Evolutionary conservation across 2,113 vertebrate species (phyloP).

Genomic region (Numenius arquata): DNA sequence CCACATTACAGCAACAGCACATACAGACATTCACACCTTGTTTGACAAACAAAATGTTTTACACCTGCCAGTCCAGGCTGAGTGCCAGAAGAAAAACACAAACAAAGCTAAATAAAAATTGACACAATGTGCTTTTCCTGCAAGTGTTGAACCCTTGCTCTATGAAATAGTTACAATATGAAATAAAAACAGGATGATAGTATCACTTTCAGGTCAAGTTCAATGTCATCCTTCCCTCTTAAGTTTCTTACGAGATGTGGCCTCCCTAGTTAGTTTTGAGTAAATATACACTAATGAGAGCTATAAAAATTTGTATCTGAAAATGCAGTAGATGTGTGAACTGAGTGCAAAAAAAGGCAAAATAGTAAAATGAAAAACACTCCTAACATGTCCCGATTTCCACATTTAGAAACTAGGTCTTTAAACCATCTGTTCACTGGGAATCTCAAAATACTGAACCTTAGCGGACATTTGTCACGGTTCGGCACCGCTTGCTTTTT

Average conservation of each 20-base stretch:
- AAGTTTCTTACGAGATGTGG: background rate
- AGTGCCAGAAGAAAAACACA: background rate
- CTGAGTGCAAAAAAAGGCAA: background rate
- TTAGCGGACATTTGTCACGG: background rate
- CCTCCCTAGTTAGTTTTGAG: background rate
- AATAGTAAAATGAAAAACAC: background rate
- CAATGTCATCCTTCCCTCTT: background rate
- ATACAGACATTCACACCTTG: background rate
- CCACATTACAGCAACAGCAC: background rate
- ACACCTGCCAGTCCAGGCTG: background rate
- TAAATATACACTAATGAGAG: background rate
- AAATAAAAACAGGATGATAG: background rate
- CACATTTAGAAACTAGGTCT: slow-evolving; percentile 52
- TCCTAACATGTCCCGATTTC: background rate
- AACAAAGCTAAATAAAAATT: background rate
- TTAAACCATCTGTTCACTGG: slow-evolving; percentile 42
- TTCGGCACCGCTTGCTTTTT: background rate
- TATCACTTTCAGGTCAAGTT: background rate
- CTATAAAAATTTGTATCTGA: background rate
- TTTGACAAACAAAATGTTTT: background rate
- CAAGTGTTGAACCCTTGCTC: background rate
- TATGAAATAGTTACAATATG: accelerated
- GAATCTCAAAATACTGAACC: background rate
- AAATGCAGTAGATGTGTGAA: background rate
- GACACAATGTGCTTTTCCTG: background rate